Conservation (phyloP, 2,888 invertebrate genomes). For the Heliconius ismenius region DNA sequence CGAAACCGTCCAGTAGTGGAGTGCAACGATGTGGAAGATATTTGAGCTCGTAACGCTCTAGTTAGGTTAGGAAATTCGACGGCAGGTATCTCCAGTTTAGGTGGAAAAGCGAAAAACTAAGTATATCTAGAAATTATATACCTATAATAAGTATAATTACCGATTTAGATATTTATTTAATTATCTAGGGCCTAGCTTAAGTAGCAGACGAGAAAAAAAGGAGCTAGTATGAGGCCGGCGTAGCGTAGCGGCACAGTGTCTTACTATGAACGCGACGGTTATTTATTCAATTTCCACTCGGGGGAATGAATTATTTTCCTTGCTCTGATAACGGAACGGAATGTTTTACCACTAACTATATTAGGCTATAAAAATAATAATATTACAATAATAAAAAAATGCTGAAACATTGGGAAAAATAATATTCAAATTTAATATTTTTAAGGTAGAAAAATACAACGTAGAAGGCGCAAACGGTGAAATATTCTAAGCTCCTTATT, state of each 20-base stretch:
- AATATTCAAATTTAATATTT: conserved; percentile 14
- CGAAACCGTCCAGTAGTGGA: too few species aligned
- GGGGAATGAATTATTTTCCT: too few species aligned
- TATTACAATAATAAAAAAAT: background rate
- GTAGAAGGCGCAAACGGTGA: conserved; percentile 13
- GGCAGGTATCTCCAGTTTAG: background rate
- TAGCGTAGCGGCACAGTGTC: background rate
- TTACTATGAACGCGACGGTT: background rate
- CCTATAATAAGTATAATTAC: too few species aligned
- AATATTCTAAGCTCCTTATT: conserved; percentile 17
- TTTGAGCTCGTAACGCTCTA: rapidly evolving
- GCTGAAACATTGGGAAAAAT: background rate
- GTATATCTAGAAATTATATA: too few species aligned
- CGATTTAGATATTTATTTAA: too few species aligned
- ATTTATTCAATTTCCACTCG: background rate
- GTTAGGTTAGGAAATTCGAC: too few species aligned
- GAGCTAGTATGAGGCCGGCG: too few species aligned
- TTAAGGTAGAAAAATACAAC: background rate
- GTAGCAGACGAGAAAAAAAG: too few species aligned
- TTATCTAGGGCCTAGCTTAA: too few species aligned
- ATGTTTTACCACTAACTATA: background rate
- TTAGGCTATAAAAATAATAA: background rate
- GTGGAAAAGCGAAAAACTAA: too few species aligned
- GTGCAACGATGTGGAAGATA: too few species aligned
- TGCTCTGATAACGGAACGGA: too few species aligned